Evolutionary conservation across 2,888 invertebrate genomes (phyloP), one percentile per base, ranked within the genome.

Genomic region (Panopea generosa): DNA sequence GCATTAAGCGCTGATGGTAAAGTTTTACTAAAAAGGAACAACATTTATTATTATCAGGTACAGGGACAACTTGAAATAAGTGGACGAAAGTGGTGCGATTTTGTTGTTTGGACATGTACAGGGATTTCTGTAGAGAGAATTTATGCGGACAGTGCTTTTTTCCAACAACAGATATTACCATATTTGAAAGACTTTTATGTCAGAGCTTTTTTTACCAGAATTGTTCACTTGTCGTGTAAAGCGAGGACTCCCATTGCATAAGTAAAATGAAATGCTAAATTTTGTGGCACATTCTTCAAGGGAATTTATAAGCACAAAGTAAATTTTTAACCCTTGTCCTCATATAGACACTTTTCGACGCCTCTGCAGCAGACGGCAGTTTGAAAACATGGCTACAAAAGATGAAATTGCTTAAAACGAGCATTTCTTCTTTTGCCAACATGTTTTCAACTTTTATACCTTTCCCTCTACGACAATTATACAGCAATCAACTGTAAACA

Each of bases 21-120:
- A 38, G 61, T 65, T 2, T 6, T 6, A 2, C 24, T 73, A 18
- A 77, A 66, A 16, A 33, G 16, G n/a, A 27, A n/a, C 1, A 79
- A 80, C 56, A 61, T 52, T 2, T 80, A 80, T 38, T 77, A 66
- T 29, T 70, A 40, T 18, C 83, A 83, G 22, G 55, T 83, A 2
- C 76, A 78, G 22, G 83, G 83, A 11, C 77, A 81, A 43, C 59
- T 78, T 65, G 79, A 67, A 22, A 9, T 83, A 0, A 45, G 40
- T 52, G 68, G 63, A 2, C 2, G 40, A 14, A 53, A 63, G 11
- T 83, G 78, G 83, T 80, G 77, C 63, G 77, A 83, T 26, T 80
- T 80, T 77, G 77, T 77, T 55, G 59, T 82, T 1, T 82, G 67
- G 63, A 82, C 78, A n/a, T 14, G 2, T 0, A 47, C 38, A 11